Percentiles rank a stretch among this genome's conserved stretches.
phyloP scores from a whole-genome alignment of 2,797 vertebrate species.

The Poecile montanus region DNA sequence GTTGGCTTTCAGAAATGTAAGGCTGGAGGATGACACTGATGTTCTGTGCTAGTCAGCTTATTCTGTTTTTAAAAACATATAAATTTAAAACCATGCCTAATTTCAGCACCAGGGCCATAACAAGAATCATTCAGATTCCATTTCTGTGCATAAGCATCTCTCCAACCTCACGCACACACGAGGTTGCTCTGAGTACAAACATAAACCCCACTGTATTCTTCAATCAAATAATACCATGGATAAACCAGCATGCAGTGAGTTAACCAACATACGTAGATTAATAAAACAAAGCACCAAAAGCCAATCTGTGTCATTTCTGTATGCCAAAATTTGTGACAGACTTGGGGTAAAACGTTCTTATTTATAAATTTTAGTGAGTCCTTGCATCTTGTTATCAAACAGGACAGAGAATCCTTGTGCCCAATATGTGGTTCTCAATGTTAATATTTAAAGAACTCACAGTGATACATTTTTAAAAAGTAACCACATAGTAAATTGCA shows the following conservation, averaged over 20 bases:
- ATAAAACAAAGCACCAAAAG: neutral
- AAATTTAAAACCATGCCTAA: neutral
- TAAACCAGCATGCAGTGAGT: neutral
- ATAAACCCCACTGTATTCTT: neutral
- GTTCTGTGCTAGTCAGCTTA: neutral
- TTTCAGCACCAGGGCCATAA: neutral
- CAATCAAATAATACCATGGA: neutral
- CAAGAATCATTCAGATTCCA: rapidly evolving
- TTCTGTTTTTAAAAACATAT: neutral
- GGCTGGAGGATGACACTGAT: neutral
- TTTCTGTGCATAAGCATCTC: neutral
- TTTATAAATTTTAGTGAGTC: neutral
- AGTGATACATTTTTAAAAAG: neutral
- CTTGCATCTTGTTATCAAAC: neutral
- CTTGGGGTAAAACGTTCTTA: rapidly evolving
- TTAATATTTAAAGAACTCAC: neutral
- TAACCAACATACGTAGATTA: neutral
- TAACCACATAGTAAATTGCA: neutral
- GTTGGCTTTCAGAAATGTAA: neutral
- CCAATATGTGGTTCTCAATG: neutral
- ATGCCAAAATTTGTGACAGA: neutral
- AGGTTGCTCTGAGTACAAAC: neutral
- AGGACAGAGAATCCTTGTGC: neutral
- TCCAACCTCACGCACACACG: neutral
- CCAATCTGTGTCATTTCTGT: neutral